Percentiles rank a stretch among this genome's conserved stretches.
Conservation (phyloP, 64 coral and sea anemone species). For the Acropora yongei region DNA sequence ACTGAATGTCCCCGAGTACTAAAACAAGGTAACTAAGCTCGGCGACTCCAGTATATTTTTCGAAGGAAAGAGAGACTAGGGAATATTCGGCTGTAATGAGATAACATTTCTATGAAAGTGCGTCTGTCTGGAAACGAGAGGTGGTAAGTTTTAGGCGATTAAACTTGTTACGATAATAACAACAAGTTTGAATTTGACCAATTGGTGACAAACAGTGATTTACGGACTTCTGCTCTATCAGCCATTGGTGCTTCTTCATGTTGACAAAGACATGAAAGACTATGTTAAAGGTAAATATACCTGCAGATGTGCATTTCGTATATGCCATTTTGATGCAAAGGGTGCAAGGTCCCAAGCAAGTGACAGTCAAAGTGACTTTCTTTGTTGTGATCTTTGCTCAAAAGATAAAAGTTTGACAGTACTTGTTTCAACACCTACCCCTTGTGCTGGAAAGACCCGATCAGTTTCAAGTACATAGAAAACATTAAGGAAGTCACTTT, state of each 20-base stretch:
- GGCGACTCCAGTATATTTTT: not conserved
- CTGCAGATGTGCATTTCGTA: too few relatives aligned
- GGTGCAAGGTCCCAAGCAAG: too few relatives aligned
- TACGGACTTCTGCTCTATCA: not conserved
- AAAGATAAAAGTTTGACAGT: not conserved
- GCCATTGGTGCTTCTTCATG: not conserved
- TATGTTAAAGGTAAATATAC: too few relatives aligned
- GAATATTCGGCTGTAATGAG: not conserved
- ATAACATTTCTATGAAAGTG: too few relatives aligned
- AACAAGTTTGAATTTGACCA: not conserved
- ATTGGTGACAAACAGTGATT: slow-evolving; percentile 8
- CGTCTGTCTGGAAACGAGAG: not conserved
- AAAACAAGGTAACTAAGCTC: not conserved
- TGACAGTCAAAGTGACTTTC: too few relatives aligned
- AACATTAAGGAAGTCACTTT: not conserved
- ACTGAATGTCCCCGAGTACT: not conserved
- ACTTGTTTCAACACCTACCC: not conserved
- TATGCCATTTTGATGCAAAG: too few relatives aligned
- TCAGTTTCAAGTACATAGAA: not conserved
- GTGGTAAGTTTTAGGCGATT: not conserved
- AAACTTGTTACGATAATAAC: not conserved
- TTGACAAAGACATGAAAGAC: not conserved
- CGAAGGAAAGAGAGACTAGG: not conserved
- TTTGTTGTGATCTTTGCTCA: not conserved
- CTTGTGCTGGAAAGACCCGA: not conserved